Base-by-base conservation (phyloP, 2,797 vertebrate genomes). In the Pangasius krempfi region DNA sequence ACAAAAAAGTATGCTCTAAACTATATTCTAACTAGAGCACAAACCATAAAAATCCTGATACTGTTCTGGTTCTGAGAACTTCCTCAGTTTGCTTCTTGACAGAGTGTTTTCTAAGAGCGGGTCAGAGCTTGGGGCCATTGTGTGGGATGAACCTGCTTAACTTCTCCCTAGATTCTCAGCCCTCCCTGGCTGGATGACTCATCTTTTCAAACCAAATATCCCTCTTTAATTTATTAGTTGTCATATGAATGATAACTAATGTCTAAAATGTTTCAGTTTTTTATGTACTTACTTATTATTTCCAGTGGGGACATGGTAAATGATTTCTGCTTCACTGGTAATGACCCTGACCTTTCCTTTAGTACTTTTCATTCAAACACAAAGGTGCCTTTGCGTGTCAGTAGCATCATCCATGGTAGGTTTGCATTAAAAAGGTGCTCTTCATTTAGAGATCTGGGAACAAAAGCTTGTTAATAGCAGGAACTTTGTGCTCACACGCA, bases 401-500 rank as follows among this genome's bases (percentile, higher is more conserved):
- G 30, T n/a, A 25, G 13, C 47, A 64, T n/a, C 56, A 70, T 62
- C 66, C 16, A 20, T 37, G 52, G 27, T 85, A 18, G 47, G 50
- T 37, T 84, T 54, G 30, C 30, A 44, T 52, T 85, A 37, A 33
- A 79, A 47, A 56, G 9, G 33, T 84, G 58, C 9, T 76, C 68
- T 66, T 54, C 25, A 18, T 86, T 52, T 44, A 54, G 7, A 50
- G 47, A 87, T 54, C 56, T 47, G 13, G 12, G 60, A 86, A 60
- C 72, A 79, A 73, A 89, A n/a, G 75, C 27, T 8, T 68, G 89
- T 81, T 89, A 92, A 92, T 92, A 89, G 92, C 75, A 76, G 47
- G 84, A 85, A 80, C 88, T 88, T 88, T 93, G 91, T 88, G 92
- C 89, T 92, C 91, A 85, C 73, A 89, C 89, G 90, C 85, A 89